Evolutionary conservation across 2,888 invertebrate genomes (phyloP).

Genomic region (Hypsopygia costalis): DNA sequence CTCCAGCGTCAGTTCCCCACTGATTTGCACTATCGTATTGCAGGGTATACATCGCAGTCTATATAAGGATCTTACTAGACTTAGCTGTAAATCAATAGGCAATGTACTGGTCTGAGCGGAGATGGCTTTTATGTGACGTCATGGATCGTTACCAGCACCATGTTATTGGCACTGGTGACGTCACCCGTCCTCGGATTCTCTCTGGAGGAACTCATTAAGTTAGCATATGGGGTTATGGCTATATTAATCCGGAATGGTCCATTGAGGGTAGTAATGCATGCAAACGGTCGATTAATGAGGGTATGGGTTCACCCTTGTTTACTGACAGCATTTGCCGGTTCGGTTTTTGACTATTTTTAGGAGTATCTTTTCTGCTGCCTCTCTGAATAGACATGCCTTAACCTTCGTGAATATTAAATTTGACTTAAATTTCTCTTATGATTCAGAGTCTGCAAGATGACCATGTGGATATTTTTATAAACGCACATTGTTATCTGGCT

Average conservation of each 20-base stretch:
- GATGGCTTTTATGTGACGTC: constrained; percentile 63
- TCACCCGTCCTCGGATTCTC: constrained; percentile 46
- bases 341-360: background rate
- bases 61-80: constrained; percentile 32
- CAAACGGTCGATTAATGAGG: constrained; percentile 6
- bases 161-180: constrained; percentile 45
- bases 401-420: no score
- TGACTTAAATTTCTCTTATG: no score
- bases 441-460: no score
- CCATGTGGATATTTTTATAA: no score
- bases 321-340: constrained; percentile 1
- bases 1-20: constrained; percentile 39
- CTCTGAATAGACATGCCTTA: no score
- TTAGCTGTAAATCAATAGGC: constrained; percentile 38
- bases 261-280: constrained; percentile 5
- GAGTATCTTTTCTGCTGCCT: no score
- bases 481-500: no score
- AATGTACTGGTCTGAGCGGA: constrained; percentile 51
- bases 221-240: constrained; percentile 17
- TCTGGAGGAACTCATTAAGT: constrained; percentile 10
- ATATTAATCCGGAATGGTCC: constrained; percentile 15
- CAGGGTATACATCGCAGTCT: constrained; percentile 40
- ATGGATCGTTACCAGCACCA: constrained; percentile 60
- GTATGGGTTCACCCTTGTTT: constrained; percentile 1
- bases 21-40: constrained; percentile 43